Conservation (phyloP, 2,797 vertebrate species). For the Molossus molossus region DNA sequence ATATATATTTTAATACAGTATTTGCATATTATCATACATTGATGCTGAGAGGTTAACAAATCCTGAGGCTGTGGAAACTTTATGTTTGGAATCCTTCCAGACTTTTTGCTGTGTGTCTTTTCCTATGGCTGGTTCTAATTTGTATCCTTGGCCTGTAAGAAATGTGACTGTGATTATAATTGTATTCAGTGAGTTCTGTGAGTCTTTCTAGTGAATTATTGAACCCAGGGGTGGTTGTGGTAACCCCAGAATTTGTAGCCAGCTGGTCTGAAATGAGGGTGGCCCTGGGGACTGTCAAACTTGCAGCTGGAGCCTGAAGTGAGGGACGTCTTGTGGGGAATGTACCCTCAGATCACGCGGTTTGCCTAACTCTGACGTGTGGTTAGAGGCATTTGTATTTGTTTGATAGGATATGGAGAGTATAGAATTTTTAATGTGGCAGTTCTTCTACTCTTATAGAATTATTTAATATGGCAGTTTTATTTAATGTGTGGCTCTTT, state of each 20-base stretch:
- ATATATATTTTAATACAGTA: background rate
- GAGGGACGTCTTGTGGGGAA: background rate
- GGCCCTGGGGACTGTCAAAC: background rate
- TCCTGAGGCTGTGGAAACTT: background rate
- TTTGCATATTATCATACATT: background rate
- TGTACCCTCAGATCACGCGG: background rate
- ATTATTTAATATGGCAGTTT: background rate
- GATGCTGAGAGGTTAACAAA: background rate
- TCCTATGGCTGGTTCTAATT: background rate
- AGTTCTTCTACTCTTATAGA: background rate
- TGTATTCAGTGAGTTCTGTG: background rate
- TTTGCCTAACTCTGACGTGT: background rate
- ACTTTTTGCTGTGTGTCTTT: background rate
- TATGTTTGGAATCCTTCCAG: background rate
- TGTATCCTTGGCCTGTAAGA: background rate
- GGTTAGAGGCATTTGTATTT: background rate
- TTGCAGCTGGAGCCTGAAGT: background rate
- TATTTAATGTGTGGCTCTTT: background rate
- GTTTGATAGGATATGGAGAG: background rate
- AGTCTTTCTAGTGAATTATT: conserved; percentile 46
- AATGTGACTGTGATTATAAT: background rate
- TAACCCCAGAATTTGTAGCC: background rate
- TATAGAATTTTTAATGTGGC: background rate
- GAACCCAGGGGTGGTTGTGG: background rate
- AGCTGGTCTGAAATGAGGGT: background rate